These are phyloP conservation scores for Resseliella maxima DNA, from an alignment of 2,888 invertebrate genomes.

Conservation along the genomic window DNA sequence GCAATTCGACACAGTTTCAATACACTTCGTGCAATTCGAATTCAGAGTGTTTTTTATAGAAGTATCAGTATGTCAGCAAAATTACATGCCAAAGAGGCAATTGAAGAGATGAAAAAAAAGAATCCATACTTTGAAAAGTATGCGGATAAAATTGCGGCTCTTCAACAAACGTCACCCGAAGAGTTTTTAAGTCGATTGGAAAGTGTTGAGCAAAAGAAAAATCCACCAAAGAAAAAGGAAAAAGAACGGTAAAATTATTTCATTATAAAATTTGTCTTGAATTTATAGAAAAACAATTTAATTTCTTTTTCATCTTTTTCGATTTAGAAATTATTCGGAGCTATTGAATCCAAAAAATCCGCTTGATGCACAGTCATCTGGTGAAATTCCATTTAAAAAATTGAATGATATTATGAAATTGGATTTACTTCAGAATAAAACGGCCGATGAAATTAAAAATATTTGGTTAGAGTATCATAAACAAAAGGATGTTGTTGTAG, in stretches of 20 bases:
- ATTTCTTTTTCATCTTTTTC: slow-evolving; percentile 58
- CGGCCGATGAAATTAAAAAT: slow-evolving; percentile 75
- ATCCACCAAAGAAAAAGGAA: slow-evolving; percentile 49
- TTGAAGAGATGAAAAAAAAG: slow-evolving; percentile 69
- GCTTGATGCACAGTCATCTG: slow-evolving; percentile 59
- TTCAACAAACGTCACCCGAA: slow-evolving; percentile 81
- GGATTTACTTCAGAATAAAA: slow-evolving; percentile 79
- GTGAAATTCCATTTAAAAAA: slow-evolving; percentile 68
- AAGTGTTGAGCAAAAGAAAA: slow-evolving; percentile 64
- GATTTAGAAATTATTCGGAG: slow-evolving; percentile 72
- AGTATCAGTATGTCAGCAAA: slow-evolving; percentile 67
- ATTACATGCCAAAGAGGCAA: slow-evolving; percentile 67
- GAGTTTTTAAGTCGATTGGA: slow-evolving; percentile 78
- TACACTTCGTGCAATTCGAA: slow-evolving; percentile 39
- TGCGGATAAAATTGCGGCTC: slow-evolving; percentile 77
- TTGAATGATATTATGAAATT: slow-evolving; percentile 81
- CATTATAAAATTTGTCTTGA: not conserved
- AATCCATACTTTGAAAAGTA: slow-evolving; percentile 89
- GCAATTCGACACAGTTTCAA: not conserved
- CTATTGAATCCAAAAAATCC: slow-evolving; percentile 74
- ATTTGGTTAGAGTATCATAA: slow-evolving; percentile 88
- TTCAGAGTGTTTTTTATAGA: slow-evolving; percentile 58
- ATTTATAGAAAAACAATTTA: too few relatives aligned
- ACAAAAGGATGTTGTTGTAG: slow-evolving; percentile 80
- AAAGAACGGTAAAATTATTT: slow-evolving; percentile 42